Evolutionary conservation across 2,888 invertebrate genomes (phyloP), one percentile per base, ranked within the genome.

Genomic region (Clivina fossor): DNA sequence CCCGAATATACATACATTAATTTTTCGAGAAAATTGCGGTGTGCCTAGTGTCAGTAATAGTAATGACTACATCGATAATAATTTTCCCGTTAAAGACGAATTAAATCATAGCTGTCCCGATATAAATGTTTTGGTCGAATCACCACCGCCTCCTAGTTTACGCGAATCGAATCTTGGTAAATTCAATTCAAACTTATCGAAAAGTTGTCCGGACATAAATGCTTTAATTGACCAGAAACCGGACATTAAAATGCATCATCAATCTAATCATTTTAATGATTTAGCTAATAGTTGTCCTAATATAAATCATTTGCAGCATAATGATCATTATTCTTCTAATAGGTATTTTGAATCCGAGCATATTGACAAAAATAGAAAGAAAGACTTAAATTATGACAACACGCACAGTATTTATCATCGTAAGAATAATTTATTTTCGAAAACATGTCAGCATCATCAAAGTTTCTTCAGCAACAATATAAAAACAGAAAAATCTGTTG

Each of bases 1-100:
- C 61, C 74, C 74, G 0, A 68, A 74, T 58, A 70, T 74, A 35
- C 54, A 55, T 32, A 13, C 46, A 7, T 30, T 55, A 20, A 47
- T 55, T 13, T 47, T 47, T 18, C 37, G 40, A 5, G 54, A 55
- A 38, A 53, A 46, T 47, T 19, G 30, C 30, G 54, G 35, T n/a
- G 33, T 43, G 0, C 18, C 33, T 9, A 43, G 33, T 13, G 26
- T 13, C 40, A 26, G 19, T 19, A 8, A 11, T 8, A 35, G 8
- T 15, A 19, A 19, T 40, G 28, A 40, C 7, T 20, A 22, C 11
- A 3, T 11, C 7, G 33, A 41, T 13, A 13, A 44, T 24, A 11
- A 33, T 4, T 13, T 20, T n/a, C 26, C 26, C 16, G 30, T 22
- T 13, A 51, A 41, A 40, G 46, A 53, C 11, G 54, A 55, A 55